Evolutionary conservation across 1,140 invertebrate genomes (phyloP).

Genomic region (Telenomus remus): DNA sequence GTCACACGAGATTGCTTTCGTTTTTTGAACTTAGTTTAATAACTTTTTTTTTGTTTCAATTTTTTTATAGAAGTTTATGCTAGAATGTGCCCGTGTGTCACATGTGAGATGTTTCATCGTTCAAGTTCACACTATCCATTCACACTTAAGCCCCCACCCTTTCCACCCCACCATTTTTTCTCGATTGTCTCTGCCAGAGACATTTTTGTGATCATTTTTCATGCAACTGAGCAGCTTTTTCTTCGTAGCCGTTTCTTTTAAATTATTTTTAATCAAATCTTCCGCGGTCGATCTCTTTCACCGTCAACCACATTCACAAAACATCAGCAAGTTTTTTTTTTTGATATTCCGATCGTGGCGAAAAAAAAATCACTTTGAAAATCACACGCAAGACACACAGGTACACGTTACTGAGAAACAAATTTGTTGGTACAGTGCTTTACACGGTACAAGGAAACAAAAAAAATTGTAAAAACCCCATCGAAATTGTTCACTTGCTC

Average conservation of each 20-base stretch:
- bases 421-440: constrained; percentile 5
- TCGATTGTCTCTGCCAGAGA: too few species aligned
- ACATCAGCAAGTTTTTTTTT: background rate
- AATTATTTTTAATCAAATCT: background rate
- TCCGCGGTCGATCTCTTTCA: constrained; percentile 14
- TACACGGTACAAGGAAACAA: constrained; percentile 34
- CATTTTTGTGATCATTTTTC: background rate
- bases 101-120: constrained; percentile 38
- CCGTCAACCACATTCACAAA: constrained; percentile 34
- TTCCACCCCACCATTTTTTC: constrained; percentile 10
- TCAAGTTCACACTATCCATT: constrained; percentile 1
- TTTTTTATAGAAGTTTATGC: background rate
- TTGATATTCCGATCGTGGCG: background rate
- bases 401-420: constrained; percentile 34
- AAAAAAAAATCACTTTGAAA: background rate
- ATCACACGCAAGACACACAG: constrained; percentile 44
- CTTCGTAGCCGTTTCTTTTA: constrained; percentile 12
- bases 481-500: constrained; percentile 1
- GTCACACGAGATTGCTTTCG: constrained; percentile 2
- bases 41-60: too few species aligned
- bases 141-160: constrained; percentile 14
- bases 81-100: constrained; percentile 58
- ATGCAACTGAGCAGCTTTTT: background rate
- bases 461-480: constrained; percentile 18
- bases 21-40: background rate